Percentiles rank a stretch among this genome's conserved stretches.
phyloP scores from a whole-genome alignment of 2,797 vertebrate species.

The Sarcoramphus papa region DNA sequence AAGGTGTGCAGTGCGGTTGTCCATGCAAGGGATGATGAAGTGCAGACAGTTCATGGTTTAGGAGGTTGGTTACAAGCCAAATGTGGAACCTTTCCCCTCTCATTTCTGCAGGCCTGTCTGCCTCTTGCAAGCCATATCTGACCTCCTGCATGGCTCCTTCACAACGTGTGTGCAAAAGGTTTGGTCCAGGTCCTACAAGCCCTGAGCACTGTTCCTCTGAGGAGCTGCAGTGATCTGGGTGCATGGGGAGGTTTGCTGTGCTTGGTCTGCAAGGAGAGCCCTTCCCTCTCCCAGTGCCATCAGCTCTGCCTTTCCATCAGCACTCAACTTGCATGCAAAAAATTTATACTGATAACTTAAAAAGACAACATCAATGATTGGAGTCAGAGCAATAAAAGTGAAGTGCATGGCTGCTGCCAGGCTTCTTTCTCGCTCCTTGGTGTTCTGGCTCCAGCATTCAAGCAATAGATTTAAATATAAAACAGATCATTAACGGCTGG shows the following conservation, averaged over 20 bases:
- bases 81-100: neutral
- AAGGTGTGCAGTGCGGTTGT: neutral
- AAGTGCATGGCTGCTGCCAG: constrained; percentile 50
- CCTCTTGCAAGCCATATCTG: neutral
- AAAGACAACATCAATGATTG: constrained; percentile 5
- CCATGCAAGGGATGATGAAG: neutral
- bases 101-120: neutral
- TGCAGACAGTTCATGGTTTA: rapidly evolving
- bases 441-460: constrained; percentile 56
- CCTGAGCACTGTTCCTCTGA: neutral
- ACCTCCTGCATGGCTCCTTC: neutral
- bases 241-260: neutral
- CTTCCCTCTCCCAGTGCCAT: neutral
- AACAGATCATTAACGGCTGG: constrained; percentile 68
- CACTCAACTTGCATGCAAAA: neutral
- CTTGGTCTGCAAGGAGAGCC: neutral
- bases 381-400: constrained; percentile 50
- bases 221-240: neutral
- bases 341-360: constrained; percentile 3
- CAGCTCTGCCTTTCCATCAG: neutral
- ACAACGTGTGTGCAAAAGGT: neutral
- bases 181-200: neutral
- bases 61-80: neutral
- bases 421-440: constrained; percentile 52
- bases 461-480: constrained; percentile 69